Evolutionary conservation across 2,888 invertebrate species (phyloP), one percentile per base, ranked within the genome.

Genomic region (Trissolcus japonicus): DNA sequence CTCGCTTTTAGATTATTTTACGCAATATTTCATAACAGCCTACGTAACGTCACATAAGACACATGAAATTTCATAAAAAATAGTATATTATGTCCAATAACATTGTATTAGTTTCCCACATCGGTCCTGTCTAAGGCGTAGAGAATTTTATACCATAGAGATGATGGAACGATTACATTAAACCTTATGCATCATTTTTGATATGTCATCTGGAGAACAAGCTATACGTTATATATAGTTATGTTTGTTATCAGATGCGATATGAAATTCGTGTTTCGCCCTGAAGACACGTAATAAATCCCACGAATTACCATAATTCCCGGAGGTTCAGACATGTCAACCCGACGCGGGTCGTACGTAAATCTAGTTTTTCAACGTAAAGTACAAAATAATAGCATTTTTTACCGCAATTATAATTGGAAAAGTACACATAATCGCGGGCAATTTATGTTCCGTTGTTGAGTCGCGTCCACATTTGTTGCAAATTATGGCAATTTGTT

Each of bases 401-500:
- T 53, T 56, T 56, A 48, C 40, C 40, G 60, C 61, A 14, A 25
- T 61, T 61, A 25, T 71, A 71, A 62, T 63, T 71, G 71, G 57
- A 69, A 69, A 61, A 63, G 62, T 71, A 50, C 62, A 71, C 53
- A 57, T 72, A 72, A 65, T 72, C 46, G 60, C 19, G 9, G 48
- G 14, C 54, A 60, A 72, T 72, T 65, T 72, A 59, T 59, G 59
- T 59, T 17, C 51, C 71, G 57, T 48, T 63, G 59, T 60, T 65
- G 46, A 65, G 50, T 53, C 54, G 19, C 7, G 48, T 59, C 14
- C 65, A 48, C 40, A 65, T 65, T 65, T 72, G 62, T 55, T 63
- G 65, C 53, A 65, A 60, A 60, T 65, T 72, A 72, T 72, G 65
- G 65, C 54, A 72, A 65, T 72, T 63, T 72, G 46, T 63, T 29